These are phyloP conservation scores for Eristalis pertinax DNA, from an alignment of 2,888 invertebrate species.

Conservation along the genomic window DNA sequence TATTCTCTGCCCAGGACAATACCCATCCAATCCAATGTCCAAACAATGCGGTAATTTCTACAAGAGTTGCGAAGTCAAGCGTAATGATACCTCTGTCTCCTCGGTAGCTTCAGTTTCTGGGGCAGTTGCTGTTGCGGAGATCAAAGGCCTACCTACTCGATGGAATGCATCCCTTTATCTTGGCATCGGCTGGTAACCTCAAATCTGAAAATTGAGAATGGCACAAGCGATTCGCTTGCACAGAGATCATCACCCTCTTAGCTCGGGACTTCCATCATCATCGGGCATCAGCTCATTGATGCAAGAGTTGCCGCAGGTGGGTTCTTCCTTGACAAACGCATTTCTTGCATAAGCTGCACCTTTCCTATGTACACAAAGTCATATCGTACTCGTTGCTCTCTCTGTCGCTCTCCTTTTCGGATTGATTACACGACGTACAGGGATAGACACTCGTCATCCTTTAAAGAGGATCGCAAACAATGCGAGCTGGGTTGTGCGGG, in stretches of 20 bases:
- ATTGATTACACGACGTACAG: conserved; percentile 51
- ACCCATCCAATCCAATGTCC: conserved; percentile 43
- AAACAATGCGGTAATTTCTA: conserved; percentile 63
- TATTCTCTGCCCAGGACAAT: conserved; percentile 36
- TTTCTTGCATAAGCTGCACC: conserved; percentile 68
- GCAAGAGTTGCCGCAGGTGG: conserved; percentile 65
- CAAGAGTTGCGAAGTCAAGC: conserved; percentile 69
- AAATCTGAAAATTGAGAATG: conserved; percentile 64
- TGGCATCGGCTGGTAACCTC: conserved; percentile 58
- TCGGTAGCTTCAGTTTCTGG: background rate
- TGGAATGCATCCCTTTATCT: conserved; percentile 53
- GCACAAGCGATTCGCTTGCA: conserved; percentile 62
- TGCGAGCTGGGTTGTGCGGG: conserved; percentile 52
- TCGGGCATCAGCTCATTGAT: conserved; percentile 19
- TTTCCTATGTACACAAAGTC: conserved; percentile 50
- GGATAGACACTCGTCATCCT: conserved; percentile 65
- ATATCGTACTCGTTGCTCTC: conserved; percentile 43
- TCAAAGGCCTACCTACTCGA: conserved; percentile 49
- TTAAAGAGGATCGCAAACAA: conserved; percentile 68
- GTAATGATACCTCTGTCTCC: conserved; percentile 50
- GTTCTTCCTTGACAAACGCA: conserved; percentile 52
- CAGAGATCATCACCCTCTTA: conserved; percentile 14
- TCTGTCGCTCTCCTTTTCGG: conserved; percentile 3
- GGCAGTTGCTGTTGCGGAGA: conserved; percentile 46
- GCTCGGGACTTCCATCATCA: conserved; percentile 31